Evolutionary conservation across 1,140 invertebrate genomes (phyloP), one percentile per base, ranked within the genome.

Genomic region (Saxidomus purpurata): DNA sequence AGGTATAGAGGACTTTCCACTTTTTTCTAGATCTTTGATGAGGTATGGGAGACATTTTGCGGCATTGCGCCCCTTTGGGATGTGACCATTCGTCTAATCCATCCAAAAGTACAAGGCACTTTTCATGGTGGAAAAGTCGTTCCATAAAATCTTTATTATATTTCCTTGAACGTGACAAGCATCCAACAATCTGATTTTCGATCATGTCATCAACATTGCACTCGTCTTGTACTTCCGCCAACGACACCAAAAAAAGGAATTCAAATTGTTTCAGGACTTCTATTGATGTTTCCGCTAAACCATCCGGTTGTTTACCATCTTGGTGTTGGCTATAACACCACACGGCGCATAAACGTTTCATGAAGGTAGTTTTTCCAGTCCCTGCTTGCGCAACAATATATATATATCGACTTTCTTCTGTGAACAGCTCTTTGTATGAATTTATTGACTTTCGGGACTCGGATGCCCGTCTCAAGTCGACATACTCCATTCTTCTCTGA

Each of bases 51-150:
- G 43, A 43, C 15, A 43, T 43, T 4, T 43, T 43, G 15, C 15
- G 43, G 15, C 43, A 43, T 15, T 43, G 4, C 4, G 43, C 15
- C 15, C n/a, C 59, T 28, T n/a, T 34, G 25, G 76, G 43, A 31
- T 79, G 76, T 55, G 31, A 47, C 76, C 76, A 79, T 79, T 79
- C 76, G 40, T 79, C 59, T 25, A 63, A 28, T 9, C 59, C 59
- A 63, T 63, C 59, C 59, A 63, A 63, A 9, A 63, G 6, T 25
- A 79, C 25, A 0, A 79, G n/a, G 28, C 76, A 79, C 2, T 22
- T 34, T 22, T 55, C 28, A 2, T 52, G 0, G 0, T 11, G 40
- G 3, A 79, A 34, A 19, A 79, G n/a, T 31, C 19, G 28, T 52
- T 79, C 40, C 36, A 79, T 31, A 79, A 79, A 79, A 52, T 40